phyloP scores from a whole-genome alignment of 2,888 invertebrate species.

The Nomada lathburiana region DNA sequence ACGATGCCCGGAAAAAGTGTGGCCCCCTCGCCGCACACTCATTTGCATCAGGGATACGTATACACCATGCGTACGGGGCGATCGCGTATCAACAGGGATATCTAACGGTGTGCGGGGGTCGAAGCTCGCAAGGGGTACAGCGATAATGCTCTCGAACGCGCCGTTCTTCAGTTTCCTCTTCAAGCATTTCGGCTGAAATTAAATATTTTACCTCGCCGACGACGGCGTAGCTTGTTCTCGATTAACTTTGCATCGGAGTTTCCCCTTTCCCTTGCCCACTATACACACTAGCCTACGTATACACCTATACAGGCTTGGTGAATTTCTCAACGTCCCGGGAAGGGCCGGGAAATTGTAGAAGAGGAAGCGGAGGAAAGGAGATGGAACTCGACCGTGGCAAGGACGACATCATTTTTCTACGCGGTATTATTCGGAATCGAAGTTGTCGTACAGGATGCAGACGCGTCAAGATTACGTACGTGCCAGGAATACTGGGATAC shows the following conservation, averaged over 20 bases:
- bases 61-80: slow-evolving; percentile 4
- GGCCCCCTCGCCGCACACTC: slow-evolving; percentile 43
- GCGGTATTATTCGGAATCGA: slow-evolving; percentile 58
- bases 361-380: background rate
- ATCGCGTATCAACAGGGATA: slow-evolving; percentile 61
- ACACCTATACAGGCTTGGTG: background rate
- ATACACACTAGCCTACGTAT: too few relatives aligned
- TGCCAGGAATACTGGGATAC: slow-evolving; percentile 62
- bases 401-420: slow-evolving; percentile 45
- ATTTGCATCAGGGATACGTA: slow-evolving; percentile 64
- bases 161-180: slow-evolving; percentile 8
- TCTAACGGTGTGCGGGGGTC: slow-evolving; percentile 49
- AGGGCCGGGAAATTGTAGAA: background rate
- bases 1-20: slow-evolving; percentile 23
- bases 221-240: background rate
- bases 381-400: background rate
- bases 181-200: slow-evolving; percentile 39
- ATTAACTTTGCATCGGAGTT: background rate
- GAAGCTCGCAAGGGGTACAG: slow-evolving; percentile 35
- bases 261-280: too few relatives aligned
- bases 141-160: slow-evolving; percentile 46
- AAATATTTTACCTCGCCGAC: slow-evolving; percentile 30
- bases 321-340: background rate
- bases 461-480: slow-evolving; percentile 69
- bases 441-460: slow-evolving; percentile 55